Evolutionary conservation across 1,140 invertebrate genomes (phyloP), one percentile per base, ranked within the genome.

Genomic region (Euura lappo): DNA sequence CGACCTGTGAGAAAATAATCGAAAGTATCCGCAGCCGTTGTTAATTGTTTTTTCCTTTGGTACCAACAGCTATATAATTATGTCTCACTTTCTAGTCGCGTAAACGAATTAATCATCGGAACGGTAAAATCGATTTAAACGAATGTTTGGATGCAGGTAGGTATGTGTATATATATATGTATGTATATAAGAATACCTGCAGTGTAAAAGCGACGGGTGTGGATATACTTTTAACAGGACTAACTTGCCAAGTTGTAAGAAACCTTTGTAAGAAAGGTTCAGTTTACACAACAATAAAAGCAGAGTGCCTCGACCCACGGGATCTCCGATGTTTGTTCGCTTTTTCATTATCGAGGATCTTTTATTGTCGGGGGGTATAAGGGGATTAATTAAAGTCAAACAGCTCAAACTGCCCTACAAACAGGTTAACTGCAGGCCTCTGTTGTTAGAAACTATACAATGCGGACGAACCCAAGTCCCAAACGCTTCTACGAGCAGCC

Each of bases 351-450:
- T 73, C 51, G 28, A 28, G 28, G 28, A 28, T 28, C 28, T 28
- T 28, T 28, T 28, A 28, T 80, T 76, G 73, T 77, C 65, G 67
- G 44, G 69, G 73, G 70, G 28, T 28, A 28, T 60, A 68, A 71
- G 67, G 74, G 74, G 79, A 85, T 84, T 85, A 85, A 86, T 86
- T 81, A 85, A 86, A 84, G 79, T 83, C 81, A 84, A 85, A 86
- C 84, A 84, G 74, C 65, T 65, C 73, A 82, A 83, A 83, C 83
- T 79, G 79, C 76, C 77, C 44, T 60, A 78, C 75, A 79, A 83
- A 80, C 79, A 80, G 78, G 78, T 79, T 81, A 83, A 83, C 76
- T 77, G 79, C 70, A 73, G 51, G 51, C 78, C 71, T 78, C 78
- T 80, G 76, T 78, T 46, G 60, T 66, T 76, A 76, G 76, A 28